Percentiles rank a stretch among this genome's conserved stretches.
These are phyloP conservation scores for Regulus satrapa DNA, from an alignment of 2,113 vertebrate species.

Conservation along the genomic window DNA sequence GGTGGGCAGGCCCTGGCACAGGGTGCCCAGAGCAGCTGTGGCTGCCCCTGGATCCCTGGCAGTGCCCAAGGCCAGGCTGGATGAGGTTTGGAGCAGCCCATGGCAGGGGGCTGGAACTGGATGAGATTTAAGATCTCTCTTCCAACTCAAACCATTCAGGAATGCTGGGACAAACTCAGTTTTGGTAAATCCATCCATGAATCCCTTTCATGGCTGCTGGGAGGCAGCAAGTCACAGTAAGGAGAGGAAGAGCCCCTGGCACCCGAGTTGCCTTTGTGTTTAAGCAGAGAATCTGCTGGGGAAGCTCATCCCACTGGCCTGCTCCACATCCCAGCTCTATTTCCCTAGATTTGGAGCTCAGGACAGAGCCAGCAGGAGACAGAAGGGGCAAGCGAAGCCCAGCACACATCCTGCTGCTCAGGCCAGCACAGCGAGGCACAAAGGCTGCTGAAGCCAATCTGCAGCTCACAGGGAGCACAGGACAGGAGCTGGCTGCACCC, in stretches of 20 bases:
- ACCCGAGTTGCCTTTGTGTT: neutral
- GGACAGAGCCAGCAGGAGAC: neutral
- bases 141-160: neutral
- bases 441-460: neutral
- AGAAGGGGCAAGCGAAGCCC: neutral
- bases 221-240: neutral
- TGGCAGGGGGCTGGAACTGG: neutral
- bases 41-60: neutral
- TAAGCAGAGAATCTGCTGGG: neutral
- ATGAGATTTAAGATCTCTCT: neutral
- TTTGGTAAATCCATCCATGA: neutral
- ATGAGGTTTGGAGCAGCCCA: neutral
- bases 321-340: neutral
- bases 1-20: fast-evolving
- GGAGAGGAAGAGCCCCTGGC: too few species aligned
- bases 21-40: neutral
- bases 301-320: neutral
- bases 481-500: neutral
- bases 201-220: neutral
- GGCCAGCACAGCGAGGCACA: neutral
- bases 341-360: neutral
- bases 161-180: neutral
- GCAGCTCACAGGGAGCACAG: neutral
- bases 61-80: neutral
- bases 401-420: neutral